Base-by-base conservation (phyloP, 2,888 invertebrate genomes). In the Drosophila cracens region DNA sequence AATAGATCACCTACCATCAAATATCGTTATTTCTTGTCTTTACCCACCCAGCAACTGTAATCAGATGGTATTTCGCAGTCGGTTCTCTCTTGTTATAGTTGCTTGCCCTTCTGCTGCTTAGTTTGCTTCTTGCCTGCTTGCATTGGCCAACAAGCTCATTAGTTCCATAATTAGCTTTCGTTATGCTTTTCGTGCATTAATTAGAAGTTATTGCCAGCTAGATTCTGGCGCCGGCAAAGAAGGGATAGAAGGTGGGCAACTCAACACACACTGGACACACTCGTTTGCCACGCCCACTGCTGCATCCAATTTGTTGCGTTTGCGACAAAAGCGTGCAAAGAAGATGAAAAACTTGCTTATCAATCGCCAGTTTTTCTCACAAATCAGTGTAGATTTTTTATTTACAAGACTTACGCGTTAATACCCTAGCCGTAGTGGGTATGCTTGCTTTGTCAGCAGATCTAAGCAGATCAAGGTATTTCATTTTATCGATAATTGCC, bases 141-240 rank as follows among this genome's bases (percentile, higher is more conserved):
- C 90, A 88, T 81, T 81, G 86, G 78, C 21, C 85, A 86, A 86
- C 87, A 87, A 89, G 88, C 87, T 87, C 87, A 90, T 87, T 87
- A 87, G 87, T 84, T 87, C 82, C 90, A 89, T 87, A 87, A 87
- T 87, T 90, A 87, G 87, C 89, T 89, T 90, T 87, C 84, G 90
- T 87, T 89, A 90, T 87, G 87, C 87, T 87, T 87, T 89, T 87
- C 89, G 87, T 90, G 89, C 88, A 86, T 86, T 86, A 86, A 86
- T 86, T 86, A 86, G 85, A 88, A 86, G 89, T 86, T 86, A 86
- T 86, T 86, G 85, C 88, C 74, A 80, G 81, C 73, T 48, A 54
- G 25, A 79, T 70, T 71, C 83, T 78, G 87, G 87, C 89, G 85
- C 85, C 86, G 67, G 73, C 60, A 73, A 75, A 0, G 5, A 16